Conservation (phyloP, 2,797 vertebrate genomes). For the Sorex maritimensis region DNA sequence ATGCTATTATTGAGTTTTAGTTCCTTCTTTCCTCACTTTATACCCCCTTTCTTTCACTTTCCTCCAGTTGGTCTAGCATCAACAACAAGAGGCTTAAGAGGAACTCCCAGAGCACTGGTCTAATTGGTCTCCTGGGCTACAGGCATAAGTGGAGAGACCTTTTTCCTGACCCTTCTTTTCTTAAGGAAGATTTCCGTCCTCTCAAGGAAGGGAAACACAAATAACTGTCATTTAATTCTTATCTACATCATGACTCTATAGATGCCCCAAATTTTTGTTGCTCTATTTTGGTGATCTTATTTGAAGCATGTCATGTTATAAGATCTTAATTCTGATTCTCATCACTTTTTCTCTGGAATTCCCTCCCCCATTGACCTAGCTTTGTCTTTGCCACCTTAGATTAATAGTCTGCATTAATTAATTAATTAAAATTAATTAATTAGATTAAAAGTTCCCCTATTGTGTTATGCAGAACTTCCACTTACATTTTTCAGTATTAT, state of each 20-base stretch:
- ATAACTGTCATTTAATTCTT: neutral
- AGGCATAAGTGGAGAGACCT: neutral
- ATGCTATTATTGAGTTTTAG: neutral
- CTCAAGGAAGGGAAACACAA: neutral
- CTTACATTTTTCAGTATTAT: conserved; percentile 6
- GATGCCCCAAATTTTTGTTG: neutral
- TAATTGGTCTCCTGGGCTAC: conserved; percentile 44
- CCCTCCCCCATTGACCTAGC: neutral
- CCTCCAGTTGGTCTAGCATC: neutral
- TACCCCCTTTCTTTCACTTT: neutral
- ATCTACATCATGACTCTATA: neutral
- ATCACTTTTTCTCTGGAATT: neutral
- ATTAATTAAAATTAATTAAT: too few relatives aligned
- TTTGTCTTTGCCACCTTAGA: neutral
- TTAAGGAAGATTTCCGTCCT: neutral
- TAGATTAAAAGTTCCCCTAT: neutral
- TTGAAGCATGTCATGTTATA: neutral
- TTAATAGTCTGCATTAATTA: neutral
- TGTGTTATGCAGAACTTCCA: neutral
- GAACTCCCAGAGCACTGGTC: neutral
- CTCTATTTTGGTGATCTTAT: neutral
- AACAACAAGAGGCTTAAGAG: neutral
- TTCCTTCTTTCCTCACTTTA: neutral
- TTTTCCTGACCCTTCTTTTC: conserved; percentile 4
- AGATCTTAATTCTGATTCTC: neutral